Conservation (phyloP, 1,140 invertebrate species). For the Ericerus pela region DNA sequence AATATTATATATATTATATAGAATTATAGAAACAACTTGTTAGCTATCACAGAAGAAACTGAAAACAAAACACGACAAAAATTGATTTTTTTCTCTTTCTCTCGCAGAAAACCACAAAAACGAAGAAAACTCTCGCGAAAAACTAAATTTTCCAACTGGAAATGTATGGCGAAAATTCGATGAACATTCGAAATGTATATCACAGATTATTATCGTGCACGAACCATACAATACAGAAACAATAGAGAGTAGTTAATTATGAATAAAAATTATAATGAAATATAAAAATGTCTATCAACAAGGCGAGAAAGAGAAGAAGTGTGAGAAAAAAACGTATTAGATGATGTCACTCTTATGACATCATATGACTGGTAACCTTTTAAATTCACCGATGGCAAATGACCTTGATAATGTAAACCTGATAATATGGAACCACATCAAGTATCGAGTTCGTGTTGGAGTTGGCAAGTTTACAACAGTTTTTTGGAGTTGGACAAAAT, state of each 20-base stretch:
- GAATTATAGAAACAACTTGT: too few species aligned
- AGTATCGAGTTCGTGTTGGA: too few species aligned
- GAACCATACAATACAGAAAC: too few species aligned
- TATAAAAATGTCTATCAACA: constrained; percentile 11
- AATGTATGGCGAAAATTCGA: background rate
- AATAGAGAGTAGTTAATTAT: constrained; percentile 1
- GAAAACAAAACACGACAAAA: too few species aligned
- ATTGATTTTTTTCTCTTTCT: too few species aligned
- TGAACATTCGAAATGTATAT: background rate
- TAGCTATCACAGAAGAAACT: constrained; percentile 6
- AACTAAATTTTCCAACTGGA: background rate
- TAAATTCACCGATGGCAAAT: constrained; percentile 3
- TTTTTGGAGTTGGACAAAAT: too few species aligned
- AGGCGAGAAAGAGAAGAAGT: too few species aligned
- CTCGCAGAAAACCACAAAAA: too few species aligned
- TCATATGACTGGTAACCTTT: constrained; percentile 10
- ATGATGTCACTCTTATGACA: constrained; percentile 12
- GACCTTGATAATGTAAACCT: constrained; percentile 12
- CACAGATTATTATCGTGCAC: constrained; percentile 7
- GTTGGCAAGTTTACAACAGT: constrained; percentile 5
- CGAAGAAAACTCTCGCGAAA: too few species aligned
- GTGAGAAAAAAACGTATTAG: constrained; percentile 9
- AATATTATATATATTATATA: too few species aligned
- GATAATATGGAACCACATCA: constrained; percentile 6
- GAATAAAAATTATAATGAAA: too few species aligned